Base-by-base conservation (phyloP, 2,113 vertebrate genomes). In the Thymallus thymallus region DNA sequence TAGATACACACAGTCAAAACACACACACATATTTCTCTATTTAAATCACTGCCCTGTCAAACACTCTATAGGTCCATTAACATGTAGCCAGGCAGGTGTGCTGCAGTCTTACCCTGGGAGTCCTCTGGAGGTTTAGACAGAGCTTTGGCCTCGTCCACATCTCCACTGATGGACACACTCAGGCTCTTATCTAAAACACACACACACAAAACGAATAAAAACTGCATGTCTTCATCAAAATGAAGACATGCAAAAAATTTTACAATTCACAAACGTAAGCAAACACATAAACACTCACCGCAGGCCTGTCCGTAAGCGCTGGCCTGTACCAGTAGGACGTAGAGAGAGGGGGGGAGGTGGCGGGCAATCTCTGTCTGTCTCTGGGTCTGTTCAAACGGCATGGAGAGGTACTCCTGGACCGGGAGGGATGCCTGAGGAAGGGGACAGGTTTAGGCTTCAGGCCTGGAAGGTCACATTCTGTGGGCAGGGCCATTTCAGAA, bases 101-200 rank as follows among this genome's bases (percentile, higher is more conserved):
- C 14, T 7, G 56, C n/a, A n/a, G n/a, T 23, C 71, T 30, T 91
- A 98, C 97, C 98, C 88, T 98, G 97, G 0, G 97, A 99, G 86
- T 99, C 98, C 71, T 99, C 98, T 0, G 95, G 96, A 0, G 96
- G 96, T 81, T 98, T 98, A 82, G 96, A 97, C 45, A 99, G 90
- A 22, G 97, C 98, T 81, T 96, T 99, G 89, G 97, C 98, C 87
- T 99, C 98, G 6, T 98, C 96, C 68, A 99, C 96, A 0, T 96
- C 98, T 3, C 98, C 98, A 77, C 93, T 95, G 1, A 99, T 97
- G 0, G 94, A 94, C 77, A 97, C 94, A 20, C 75, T 85, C 71
- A 99, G 87, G 65, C 93, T 98, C 86, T 97, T 97, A 84, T 99
- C 98, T 99, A 76, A 80, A 92, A 82, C 12, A 14, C 41, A 76